Percentiles rank a stretch among this genome's conserved stretches.
These are phyloP conservation scores for Gavialis gangeticus DNA, from an alignment of 2,113 vertebrate genomes.

Conservation along the genomic window DNA sequence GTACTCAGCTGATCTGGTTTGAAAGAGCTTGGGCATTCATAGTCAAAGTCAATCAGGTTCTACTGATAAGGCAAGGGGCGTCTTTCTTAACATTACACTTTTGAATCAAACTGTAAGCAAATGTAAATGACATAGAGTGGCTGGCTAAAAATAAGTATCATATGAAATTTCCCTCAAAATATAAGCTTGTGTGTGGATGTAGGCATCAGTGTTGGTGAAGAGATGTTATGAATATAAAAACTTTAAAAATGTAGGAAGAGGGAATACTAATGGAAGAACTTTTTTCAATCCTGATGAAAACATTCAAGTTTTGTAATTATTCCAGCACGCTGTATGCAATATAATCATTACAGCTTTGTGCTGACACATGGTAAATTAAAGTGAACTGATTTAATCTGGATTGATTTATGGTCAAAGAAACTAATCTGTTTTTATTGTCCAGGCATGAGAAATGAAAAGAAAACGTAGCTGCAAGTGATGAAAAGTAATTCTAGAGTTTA, in stretches of 20 bases:
- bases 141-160: too few species aligned
- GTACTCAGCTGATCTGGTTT: not conserved
- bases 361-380: not conserved
- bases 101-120: not conserved
- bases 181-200: not conserved
- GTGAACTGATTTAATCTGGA: not conserved
- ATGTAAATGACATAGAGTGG: not conserved
- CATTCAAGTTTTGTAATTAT: not conserved
- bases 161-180: not conserved
- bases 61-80: not conserved
- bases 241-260: too few species aligned
- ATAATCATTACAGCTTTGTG: not conserved
- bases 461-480: not conserved
- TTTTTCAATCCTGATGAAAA: not conserved
- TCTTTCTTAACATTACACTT: not conserved
- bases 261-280: not conserved
- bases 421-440: slow-evolving; percentile 5
- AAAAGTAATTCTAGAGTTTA: slow-evolving; percentile 16
- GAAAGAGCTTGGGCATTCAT: not conserved
- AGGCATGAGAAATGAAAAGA: slow-evolving; percentile 24
- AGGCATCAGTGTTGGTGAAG: not conserved
- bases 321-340: not conserved
- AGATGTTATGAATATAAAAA: not conserved
- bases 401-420: not conserved
- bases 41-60: not conserved